A percentile compares a stretch with the other conserved stretches of the same genome.
Conservation (phyloP, 2,888 invertebrate genomes). For the Lamellibrachia satsuma region DNA sequence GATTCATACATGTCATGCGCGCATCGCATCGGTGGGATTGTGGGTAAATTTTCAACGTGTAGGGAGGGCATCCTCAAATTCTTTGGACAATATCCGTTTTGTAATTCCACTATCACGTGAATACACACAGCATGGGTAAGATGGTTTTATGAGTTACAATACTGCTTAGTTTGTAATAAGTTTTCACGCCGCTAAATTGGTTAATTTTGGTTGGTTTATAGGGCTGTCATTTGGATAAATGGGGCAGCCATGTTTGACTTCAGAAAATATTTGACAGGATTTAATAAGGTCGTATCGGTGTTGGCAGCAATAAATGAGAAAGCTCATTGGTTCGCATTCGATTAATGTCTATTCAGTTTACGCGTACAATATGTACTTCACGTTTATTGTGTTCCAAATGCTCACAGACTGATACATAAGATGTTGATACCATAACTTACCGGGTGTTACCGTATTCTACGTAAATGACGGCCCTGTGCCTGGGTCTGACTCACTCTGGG, state of each 20-base stretch:
- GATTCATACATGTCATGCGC: neutral
- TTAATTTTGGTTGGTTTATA: neutral
- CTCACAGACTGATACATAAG: neutral
- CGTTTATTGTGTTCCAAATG: neutral
- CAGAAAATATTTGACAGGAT: neutral
- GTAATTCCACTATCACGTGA: neutral
- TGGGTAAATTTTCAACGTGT: conserved; percentile 17
- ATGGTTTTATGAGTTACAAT: neutral
- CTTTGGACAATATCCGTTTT: conserved; percentile 10
- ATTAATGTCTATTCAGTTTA: neutral
- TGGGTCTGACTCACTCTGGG: neutral
- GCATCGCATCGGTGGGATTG: conserved; percentile 9
- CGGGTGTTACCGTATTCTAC: neutral
- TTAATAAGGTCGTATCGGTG: neutral
- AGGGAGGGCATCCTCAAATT: conserved; percentile 13
- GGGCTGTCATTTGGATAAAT: conserved; percentile 4
- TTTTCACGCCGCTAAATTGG: neutral
- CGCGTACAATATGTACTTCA: neutral
- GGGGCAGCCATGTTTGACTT: conserved; percentile 11
- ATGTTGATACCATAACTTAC: neutral
- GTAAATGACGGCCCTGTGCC: neutral
- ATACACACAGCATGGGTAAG: neutral
- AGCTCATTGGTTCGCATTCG: neutral
- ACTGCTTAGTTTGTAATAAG: neutral
- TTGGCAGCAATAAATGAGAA: neutral